A percentile compares a stretch with the other conserved stretches of the same genome.
Evolutionary conservation across 2,113 vertebrate genomes (phyloP).

Genomic region (Rhadina sibilatrix): DNA sequence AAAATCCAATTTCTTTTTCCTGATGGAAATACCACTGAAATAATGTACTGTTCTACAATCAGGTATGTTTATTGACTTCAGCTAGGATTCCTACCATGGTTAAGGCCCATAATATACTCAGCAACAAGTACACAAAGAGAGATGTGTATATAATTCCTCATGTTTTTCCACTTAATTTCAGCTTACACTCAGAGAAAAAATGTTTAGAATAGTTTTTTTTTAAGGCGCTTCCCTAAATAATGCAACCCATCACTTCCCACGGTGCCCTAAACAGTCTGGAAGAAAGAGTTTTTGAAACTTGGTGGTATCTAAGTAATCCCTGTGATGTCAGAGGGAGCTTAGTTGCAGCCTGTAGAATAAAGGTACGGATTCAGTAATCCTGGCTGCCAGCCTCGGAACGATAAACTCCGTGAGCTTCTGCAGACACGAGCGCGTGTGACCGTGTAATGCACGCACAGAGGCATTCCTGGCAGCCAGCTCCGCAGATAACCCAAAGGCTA

Average conservation of each 20-base stretch:
- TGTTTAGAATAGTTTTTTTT: not conserved
- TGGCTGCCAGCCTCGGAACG: not conserved
- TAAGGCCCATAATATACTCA: not conserved
- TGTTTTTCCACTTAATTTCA: not conserved
- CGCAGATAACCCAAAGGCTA: not conserved
- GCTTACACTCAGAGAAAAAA: not conserved
- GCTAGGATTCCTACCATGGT: not conserved
- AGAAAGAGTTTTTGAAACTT: not conserved
- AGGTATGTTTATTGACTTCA: not conserved
- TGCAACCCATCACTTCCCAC: not conserved
- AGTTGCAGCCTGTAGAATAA: not conserved
- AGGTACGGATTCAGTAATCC: not conserved
- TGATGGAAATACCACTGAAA: not conserved
- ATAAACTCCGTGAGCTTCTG: not conserved
- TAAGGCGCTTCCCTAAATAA: not conserved
- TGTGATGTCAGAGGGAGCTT: not conserved
- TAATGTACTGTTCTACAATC: not conserved
- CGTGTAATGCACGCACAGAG: not conserved
- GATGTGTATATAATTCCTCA: not conserved
- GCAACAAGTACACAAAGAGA: not conserved
- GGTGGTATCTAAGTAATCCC: not conserved
- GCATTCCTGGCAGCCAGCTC: not conserved
- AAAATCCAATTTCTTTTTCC: not conserved
- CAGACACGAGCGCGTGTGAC: not conserved
- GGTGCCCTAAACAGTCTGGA: not conserved